A percentile compares a stretch with the other conserved stretches of the same genome.
phyloP scores from a whole-genome alignment of 2,113 vertebrate species.

The Phycodurus eques region DNA sequence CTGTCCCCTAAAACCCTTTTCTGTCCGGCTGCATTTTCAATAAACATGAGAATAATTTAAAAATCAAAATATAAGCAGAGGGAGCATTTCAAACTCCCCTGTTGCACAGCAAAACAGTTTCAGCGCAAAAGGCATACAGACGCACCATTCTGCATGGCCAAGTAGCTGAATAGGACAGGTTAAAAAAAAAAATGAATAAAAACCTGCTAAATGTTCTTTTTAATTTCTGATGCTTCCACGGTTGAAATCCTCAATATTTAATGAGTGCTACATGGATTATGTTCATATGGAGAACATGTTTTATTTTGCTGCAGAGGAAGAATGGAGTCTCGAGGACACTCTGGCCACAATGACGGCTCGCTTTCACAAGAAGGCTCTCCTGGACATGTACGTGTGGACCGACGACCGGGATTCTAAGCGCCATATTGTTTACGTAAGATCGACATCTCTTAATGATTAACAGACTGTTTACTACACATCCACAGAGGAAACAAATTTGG shows the following conservation, averaged over 20 bases:
- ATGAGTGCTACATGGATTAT: not conserved
- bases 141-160: too few species aligned
- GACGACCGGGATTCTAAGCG: constrained; percentile 88
- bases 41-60: too few species aligned
- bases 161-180: too few species aligned
- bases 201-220: not conserved
- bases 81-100: too few species aligned
- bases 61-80: too few species aligned
- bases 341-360: constrained; percentile 81
- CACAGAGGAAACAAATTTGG: not conserved
- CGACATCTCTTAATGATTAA: not conserved
- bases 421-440: constrained; percentile 88
- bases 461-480: not conserved
- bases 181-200: too few species aligned
- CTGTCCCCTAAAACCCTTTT: too few species aligned
- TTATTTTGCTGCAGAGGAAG: constrained; percentile 67
- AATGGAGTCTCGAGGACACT: constrained; percentile 86
- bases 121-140: too few species aligned
- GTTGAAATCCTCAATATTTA: not conserved
- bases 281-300: not conserved
- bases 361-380: constrained; percentile 86
- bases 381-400: constrained; percentile 92
- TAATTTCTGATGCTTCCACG: not conserved
- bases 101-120: too few species aligned
- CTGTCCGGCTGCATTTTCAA: too few species aligned